Evolutionary conservation across 1,140 invertebrate genomes (phyloP).

Genomic region (Drosophila virilis): DNA sequence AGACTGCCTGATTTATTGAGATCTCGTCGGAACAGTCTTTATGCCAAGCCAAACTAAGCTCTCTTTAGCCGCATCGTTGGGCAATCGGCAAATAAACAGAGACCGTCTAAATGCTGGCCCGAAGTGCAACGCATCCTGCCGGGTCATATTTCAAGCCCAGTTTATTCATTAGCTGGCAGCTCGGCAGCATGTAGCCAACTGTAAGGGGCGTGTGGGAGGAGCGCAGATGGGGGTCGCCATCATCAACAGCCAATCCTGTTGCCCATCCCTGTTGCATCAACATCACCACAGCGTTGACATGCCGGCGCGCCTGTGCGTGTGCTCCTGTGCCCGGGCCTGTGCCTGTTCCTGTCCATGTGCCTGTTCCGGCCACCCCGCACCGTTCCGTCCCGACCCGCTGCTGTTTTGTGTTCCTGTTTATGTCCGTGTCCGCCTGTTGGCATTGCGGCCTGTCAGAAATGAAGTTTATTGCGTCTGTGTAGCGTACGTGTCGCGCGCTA

Average conservation of each 20-base stretch:
- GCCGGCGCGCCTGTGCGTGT: constrained; percentile 45
- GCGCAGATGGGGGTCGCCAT: not conserved
- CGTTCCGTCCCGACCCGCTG: constrained; percentile 5
- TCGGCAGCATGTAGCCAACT: not conserved
- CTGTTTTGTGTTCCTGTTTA: constrained; percentile 41
- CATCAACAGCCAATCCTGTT: constrained; percentile 32
- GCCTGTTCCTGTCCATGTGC: constrained; percentile 18
- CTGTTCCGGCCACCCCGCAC: constrained; percentile 3
- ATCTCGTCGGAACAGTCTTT: constrained; percentile 10
- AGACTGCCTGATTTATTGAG: constrained; percentile 40
- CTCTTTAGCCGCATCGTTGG: not conserved
- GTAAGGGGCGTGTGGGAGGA: not conserved
- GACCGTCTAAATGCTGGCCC: constrained; percentile 1
- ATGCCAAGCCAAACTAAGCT: constrained; percentile 14
- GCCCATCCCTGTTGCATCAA: constrained; percentile 32
- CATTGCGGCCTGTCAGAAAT: constrained; percentile 78
- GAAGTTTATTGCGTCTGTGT: constrained; percentile 79
- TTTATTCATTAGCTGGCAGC: constrained; percentile 62
- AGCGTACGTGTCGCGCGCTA: constrained; percentile 49
- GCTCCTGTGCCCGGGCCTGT: constrained; percentile 5
- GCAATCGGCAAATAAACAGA: constrained; percentile 28
- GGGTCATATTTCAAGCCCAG: constrained; percentile 61
- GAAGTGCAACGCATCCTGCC: constrained; percentile 12
- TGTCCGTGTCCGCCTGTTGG: constrained; percentile 60
- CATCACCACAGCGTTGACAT: constrained; percentile 74